Base-by-base conservation (phyloP, 1,140 invertebrate species). In the Augochlora pura region DNA sequence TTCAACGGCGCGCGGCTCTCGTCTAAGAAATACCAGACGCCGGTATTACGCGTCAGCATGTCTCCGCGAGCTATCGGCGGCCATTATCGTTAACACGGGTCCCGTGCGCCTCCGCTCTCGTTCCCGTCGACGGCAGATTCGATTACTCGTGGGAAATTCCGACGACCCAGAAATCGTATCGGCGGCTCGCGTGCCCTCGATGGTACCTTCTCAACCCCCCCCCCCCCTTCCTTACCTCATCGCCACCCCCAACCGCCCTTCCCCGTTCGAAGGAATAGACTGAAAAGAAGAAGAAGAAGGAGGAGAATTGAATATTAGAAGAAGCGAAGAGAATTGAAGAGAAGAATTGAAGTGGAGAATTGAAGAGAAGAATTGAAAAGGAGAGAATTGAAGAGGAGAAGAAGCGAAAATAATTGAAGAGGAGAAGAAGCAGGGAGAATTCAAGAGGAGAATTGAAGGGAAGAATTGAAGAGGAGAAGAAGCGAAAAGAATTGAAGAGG, bases 71-170 rank as follows among this genome's bases (percentile, higher is more conserved):
- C 59, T 65, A 78, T 78, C 76, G 76, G n/a, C 60, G 23, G 39
- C 63, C 64, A 68, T 82, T 77, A 82, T 82, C 60, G 68, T 76
- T 73, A 70, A 75, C 62, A 39, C 64, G 71, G 60, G n/a, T n/a
- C n/a, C n/a, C n/a, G n/a, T n/a, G n/a, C n/a, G n/a, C n/a, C 21
- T 23, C 32, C 65, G 59, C 10, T 21, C 54, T 57, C 54, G 54
- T 57, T 32, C 60, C 27, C 60, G 69, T 42, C 57, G 63, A 63
- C 73, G 46, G 42, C 64, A 57, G 78, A 83, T 80, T 80, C 59
- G 68, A 85, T 85, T 84, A 84, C 77, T 76, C 67, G 32, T 49
- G 42, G 52, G 72, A 84, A 85, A 84, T 72, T 80, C 46, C 57
- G 32, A 10, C 76, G 63, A 84, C 49, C 77, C 42, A 65, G 62